phyloP scores from a whole-genome alignment of 2,797 vertebrate genomes.

The Enteromius trimaculatus region DNA sequence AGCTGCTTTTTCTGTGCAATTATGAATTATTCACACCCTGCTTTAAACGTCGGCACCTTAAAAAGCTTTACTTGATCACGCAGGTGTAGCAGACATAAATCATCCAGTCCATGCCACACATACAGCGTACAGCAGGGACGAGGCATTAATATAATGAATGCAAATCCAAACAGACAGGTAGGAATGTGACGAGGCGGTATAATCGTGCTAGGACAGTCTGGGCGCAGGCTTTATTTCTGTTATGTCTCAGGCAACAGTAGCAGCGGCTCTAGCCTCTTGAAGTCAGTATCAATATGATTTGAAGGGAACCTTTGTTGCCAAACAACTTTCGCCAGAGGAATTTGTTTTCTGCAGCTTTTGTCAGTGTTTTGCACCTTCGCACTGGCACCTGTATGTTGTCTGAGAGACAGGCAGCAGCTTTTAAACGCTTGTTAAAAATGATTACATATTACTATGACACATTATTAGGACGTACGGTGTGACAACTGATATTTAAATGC shows the following conservation, averaged over 20 bases:
- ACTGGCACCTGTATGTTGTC: background rate
- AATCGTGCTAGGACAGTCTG: slow-evolving; percentile 17
- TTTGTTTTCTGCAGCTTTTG: background rate
- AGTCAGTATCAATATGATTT: background rate
- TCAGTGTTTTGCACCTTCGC: background rate
- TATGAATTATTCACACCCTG: slow-evolving; percentile 31
- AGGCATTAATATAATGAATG: slow-evolving; percentile 44
- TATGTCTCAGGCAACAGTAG: slow-evolving; percentile 13
- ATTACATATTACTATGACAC: background rate
- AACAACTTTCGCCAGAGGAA: background rate
- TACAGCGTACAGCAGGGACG: slow-evolving; percentile 10
- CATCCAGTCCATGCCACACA: slow-evolving; percentile 5
- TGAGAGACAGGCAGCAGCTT: background rate
- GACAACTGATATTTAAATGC: background rate
- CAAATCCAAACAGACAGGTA: slow-evolving; percentile 48
- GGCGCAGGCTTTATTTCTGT: slow-evolving; percentile 37
- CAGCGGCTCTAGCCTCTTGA: slow-evolving; percentile 4
- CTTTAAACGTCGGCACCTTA: slow-evolving; percentile 11
- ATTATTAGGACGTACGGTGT: background rate
- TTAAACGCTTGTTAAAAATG: background rate
- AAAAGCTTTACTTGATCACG: slow-evolving; percentile 31
- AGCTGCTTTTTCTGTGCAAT: slow-evolving; percentile 2
- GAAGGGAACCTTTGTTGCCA: background rate
- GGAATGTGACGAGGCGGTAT: slow-evolving; percentile 7
- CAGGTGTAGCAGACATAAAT: slow-evolving; percentile 2